A percentile compares a stretch with the other conserved stretches of the same genome.
Conservation (phyloP, 2,888 invertebrate genomes). For the Himalopsyche kuldschensis region DNA sequence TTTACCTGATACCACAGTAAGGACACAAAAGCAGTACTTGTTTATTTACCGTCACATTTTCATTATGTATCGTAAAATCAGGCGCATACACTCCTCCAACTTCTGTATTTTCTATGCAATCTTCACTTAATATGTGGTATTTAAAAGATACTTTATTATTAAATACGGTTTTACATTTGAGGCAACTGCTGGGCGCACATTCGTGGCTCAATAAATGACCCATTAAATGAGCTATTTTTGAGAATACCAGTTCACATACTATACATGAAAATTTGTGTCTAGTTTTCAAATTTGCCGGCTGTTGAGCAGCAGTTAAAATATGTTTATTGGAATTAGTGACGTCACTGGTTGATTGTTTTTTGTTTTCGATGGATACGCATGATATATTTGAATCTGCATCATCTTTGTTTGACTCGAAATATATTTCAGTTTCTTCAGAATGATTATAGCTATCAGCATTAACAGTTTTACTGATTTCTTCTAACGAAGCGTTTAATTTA, state of each 20-base stretch:
- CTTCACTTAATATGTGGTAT: slow-evolving; percentile 17
- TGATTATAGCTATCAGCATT: too few relatives aligned
- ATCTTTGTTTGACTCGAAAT: too few relatives aligned
- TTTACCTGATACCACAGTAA: slow-evolving; percentile 31
- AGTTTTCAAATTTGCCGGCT: background rate
- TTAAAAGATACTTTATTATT: slow-evolving; percentile 26
- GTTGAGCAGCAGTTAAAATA: background rate
- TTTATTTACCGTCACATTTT: background rate
- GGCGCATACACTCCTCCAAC: background rate
- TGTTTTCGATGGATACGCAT: too few relatives aligned
- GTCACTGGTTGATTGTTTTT: background rate
- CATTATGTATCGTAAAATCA: background rate
- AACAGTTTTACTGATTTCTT: too few relatives aligned
- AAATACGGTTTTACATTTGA: slow-evolving; percentile 27
- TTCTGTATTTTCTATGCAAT: background rate
- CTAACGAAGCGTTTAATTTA: too few relatives aligned
- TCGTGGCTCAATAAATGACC: slow-evolving; percentile 28
- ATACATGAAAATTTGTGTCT: background rate
- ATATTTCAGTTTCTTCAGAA: too few relatives aligned
- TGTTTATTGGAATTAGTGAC: background rate
- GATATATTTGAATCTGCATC: too few relatives aligned
- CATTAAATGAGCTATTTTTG: background rate
- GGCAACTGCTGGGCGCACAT: slow-evolving; percentile 24
- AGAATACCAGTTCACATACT: background rate
- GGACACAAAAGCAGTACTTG: slow-evolving; percentile 24